phyloP scores from a whole-genome alignment of 1,140 invertebrate species.

The Drosophila lacertosa region DNA sequence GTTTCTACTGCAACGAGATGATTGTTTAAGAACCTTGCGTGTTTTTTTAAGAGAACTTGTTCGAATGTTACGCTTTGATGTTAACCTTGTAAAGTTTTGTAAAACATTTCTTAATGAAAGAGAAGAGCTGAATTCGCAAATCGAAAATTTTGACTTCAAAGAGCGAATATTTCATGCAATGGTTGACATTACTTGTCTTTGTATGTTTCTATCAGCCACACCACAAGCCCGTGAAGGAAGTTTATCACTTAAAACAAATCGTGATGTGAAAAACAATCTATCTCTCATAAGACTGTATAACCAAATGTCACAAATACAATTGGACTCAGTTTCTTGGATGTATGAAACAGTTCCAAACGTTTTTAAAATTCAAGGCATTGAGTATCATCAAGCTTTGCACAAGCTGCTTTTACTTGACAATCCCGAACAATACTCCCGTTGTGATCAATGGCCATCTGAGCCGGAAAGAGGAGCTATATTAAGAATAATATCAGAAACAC shows the following conservation, averaged over 20 bases:
- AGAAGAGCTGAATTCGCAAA: conserved; percentile 85
- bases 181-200: conserved; percentile 93
- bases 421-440: conserved; percentile 93
- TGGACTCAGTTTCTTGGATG: conserved; percentile 93
- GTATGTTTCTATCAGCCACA: conserved; percentile 92
- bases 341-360: conserved; percentile 90
- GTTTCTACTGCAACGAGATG: conserved; percentile 93
- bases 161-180: conserved; percentile 93
- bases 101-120: conserved; percentile 88
- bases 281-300: conserved; percentile 88
- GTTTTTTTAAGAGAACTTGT: conserved; percentile 93
- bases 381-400: conserved; percentile 92
- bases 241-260: conserved; percentile 69
- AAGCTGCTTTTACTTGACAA: conserved; percentile 95
- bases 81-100: conserved; percentile 90
- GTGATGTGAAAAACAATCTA: conserved; percentile 72
- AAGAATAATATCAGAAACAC: conserved; percentile 93
- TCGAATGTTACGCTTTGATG: conserved; percentile 91
- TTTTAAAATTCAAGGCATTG: conserved; percentile 89
- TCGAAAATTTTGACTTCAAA: conserved; percentile 87
- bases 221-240: conserved; percentile 90
- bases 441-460: conserved; percentile 97
- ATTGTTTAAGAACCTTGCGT: conserved; percentile 93
- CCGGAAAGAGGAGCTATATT: conserved; percentile 91
- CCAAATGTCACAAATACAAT: conserved; percentile 91